phyloP scores from a whole-genome alignment of 2,797 vertebrate genomes.

The Tachyglossus aculeatus region DNA sequence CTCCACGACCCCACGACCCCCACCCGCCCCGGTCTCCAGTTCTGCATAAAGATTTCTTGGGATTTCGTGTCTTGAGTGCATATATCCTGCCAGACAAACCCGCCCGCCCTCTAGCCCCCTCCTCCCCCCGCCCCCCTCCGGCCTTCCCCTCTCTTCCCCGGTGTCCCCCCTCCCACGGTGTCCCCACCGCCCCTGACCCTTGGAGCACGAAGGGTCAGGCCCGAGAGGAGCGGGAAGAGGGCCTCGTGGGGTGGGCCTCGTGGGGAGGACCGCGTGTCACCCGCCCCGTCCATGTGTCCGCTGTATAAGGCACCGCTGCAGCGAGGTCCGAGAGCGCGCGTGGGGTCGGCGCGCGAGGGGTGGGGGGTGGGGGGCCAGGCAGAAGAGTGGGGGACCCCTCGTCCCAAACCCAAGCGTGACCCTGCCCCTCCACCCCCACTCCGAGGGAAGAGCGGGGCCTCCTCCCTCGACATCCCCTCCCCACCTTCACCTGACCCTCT shows the following conservation, averaged over 20 bases:
- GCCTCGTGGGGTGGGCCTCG: conserved; percentile 67
- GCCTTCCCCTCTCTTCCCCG: conserved; percentile 12
- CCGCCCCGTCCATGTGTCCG: conserved; percentile 64
- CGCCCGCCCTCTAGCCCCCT: neutral
- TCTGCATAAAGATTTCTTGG: conserved; percentile 51
- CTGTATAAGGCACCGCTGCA: conserved; percentile 70
- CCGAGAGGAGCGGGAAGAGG: conserved; percentile 41
- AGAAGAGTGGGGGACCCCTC: conserved; percentile 13
- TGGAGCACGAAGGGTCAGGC: too few species aligned
- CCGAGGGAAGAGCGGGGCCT: too few species aligned
- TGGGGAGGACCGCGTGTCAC: conserved; percentile 51
- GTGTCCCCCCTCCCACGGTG: neutral
- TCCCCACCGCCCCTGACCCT: neutral
- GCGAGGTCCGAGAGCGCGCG: conserved; percentile 60
- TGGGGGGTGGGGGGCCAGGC: conserved; percentile 25
- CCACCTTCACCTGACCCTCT: too few species aligned
- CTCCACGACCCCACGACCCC: too few species aligned
- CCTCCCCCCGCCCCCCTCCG: neutral
- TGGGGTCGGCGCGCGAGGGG: neutral
- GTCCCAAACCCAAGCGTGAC: neutral
- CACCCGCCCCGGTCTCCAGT: neutral
- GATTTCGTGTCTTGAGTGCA: conserved; percentile 89
- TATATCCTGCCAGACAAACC: conserved; percentile 60
- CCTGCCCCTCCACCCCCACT: neutral
- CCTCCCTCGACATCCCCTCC: too few species aligned